Conservation (phyloP, 1,140 invertebrate genomes). For the Tribolium madens region DNA sequence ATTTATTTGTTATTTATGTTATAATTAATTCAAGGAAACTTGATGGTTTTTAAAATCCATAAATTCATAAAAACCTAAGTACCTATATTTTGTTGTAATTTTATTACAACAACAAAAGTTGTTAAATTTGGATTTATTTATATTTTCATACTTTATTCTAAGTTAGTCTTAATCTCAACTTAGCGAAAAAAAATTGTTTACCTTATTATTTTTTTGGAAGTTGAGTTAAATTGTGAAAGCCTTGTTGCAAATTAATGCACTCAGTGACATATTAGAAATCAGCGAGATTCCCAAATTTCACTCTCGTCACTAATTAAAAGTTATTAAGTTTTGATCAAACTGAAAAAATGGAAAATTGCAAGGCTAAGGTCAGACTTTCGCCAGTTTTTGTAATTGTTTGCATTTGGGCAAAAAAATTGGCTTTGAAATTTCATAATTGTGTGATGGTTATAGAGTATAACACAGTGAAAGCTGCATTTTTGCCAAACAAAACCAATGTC, state of each 20-base stretch:
- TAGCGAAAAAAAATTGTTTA: too few species aligned
- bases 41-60: too few species aligned
- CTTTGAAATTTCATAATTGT: neutral
- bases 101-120: too few species aligned
- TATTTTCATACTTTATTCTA: too few species aligned
- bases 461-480: constrained; percentile 28
- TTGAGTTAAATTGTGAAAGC: constrained; percentile 33
- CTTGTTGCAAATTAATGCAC: neutral
- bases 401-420: neutral
- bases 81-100: too few species aligned
- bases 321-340: too few species aligned
- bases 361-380: constrained; percentile 33
- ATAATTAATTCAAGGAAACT: too few species aligned
- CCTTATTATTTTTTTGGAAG: too few species aligned
- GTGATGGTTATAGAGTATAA: constrained; percentile 8
- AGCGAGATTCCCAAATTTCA: constrained; percentile 1
- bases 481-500: constrained; percentile 1
- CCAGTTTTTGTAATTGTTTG: neutral
- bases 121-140: too few species aligned
- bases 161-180: too few species aligned
- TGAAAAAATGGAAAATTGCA: neutral
- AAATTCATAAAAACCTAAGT: too few species aligned
- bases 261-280: constrained; percentile 25
- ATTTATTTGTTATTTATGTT: too few species aligned
- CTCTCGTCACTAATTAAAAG: neutral